Percentiles rank a stretch among this genome's conserved stretches.
These are phyloP conservation scores for Tillus elongatus DNA, from an alignment of 2,888 invertebrate genomes.

Conservation along the genomic window DNA sequence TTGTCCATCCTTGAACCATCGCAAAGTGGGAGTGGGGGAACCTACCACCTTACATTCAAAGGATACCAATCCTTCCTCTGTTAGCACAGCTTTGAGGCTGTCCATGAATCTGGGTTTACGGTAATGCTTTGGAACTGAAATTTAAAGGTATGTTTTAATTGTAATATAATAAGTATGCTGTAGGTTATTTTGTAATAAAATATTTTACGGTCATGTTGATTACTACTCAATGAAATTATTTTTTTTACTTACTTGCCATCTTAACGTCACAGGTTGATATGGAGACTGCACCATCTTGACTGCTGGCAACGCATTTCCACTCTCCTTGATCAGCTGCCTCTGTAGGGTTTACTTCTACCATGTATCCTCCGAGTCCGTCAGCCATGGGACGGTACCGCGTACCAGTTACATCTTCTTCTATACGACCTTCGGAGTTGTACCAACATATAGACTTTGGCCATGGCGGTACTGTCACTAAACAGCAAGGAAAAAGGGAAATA, in stretches of 20 bases:
- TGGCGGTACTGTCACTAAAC: conserved; percentile 69
- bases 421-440: conserved; percentile 76
- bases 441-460: conserved; percentile 77
- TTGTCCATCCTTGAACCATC: conserved; percentile 90
- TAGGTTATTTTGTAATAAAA: too few relatives aligned
- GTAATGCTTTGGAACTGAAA: conserved; percentile 82
- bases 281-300: conserved; percentile 63
- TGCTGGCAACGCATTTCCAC: conserved; percentile 83
- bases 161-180: not conserved
- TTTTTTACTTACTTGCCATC: conserved; percentile 74
- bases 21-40: conserved; percentile 76
- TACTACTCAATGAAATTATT: too few relatives aligned
- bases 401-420: conserved; percentile 53
- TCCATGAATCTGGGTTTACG: conserved; percentile 85
- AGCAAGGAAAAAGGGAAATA: conserved; percentile 6
- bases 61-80: conserved; percentile 85
- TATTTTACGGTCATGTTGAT: too few relatives aligned
- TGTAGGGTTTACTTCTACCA: conserved; percentile 63
- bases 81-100: conserved; percentile 76
- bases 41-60: conserved; percentile 92
- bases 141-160: conserved; percentile 8
- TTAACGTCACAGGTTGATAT: conserved; percentile 64
- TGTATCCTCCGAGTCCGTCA: conserved; percentile 75
- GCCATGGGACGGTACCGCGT: conserved; percentile 64
- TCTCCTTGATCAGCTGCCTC: conserved; percentile 79